These are phyloP conservation scores for Zaprionus taronus DNA, from an alignment of 1,140 invertebrate species.

Conservation along the genomic window DNA sequence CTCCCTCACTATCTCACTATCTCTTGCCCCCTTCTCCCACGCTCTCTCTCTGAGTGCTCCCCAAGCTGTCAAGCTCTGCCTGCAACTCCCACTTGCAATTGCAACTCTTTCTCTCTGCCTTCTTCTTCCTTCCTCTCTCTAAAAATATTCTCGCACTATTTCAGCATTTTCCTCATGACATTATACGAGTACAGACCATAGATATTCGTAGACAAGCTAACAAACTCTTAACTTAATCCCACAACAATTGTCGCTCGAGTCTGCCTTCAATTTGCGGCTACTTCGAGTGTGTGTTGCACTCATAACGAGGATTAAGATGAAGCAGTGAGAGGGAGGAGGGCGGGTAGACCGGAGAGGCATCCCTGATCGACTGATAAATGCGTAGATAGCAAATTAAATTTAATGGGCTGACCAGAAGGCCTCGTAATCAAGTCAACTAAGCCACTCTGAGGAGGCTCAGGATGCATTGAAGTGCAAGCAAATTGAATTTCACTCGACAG, in stretches of 20 bases:
- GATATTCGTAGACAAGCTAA: conserved; percentile 38
- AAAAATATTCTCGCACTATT: conserved; percentile 70
- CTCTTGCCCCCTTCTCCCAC: neutral
- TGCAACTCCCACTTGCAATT: conserved; percentile 4
- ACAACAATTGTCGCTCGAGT: neutral
- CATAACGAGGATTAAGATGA: too few species aligned
- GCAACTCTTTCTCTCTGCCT: neutral
- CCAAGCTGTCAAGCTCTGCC: conserved; percentile 12
- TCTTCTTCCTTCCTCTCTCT: conserved; percentile 9
- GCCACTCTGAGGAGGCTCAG: conserved; percentile 37
- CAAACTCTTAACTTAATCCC: conserved; percentile 1
- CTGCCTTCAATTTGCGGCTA: conserved; percentile 14
- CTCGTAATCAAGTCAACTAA: conserved; percentile 77
- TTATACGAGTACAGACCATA: neutral
- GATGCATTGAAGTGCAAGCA: conserved; percentile 72
- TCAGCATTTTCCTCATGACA: conserved; percentile 43
- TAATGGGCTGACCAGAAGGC: conserved; percentile 49
- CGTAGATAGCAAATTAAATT: conserved; percentile 72
- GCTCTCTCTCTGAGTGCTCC: neutral
- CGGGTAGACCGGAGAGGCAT: too few species aligned
- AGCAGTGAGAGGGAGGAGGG: too few species aligned
- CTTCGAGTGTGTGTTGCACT: neutral
- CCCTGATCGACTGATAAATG: conserved; percentile 36
- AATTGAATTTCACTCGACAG: conserved; percentile 68
- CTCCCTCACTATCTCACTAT: too few species aligned